Percentiles rank a stretch among this genome's conserved stretches.
These are phyloP conservation scores for Idaea aversata DNA, from an alignment of 2,888 invertebrate genomes.

Conservation along the genomic window DNA sequence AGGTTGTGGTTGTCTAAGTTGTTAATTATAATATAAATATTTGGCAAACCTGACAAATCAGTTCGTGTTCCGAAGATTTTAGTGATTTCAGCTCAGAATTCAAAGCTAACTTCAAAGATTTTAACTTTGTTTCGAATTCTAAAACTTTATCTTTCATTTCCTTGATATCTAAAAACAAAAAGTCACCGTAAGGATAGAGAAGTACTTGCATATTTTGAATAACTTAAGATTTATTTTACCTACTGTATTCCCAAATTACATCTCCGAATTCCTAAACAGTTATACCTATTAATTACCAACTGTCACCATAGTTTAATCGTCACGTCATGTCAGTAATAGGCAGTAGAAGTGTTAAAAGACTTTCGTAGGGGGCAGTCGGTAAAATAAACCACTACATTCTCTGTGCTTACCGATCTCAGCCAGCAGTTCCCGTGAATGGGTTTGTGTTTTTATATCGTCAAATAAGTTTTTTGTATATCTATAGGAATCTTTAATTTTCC, in stretches of 20 bases:
- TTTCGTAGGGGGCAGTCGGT: too few species aligned
- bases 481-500: constrained; percentile 41
- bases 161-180: constrained; percentile 52
- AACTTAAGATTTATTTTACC: too few species aligned
- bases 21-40: too few species aligned
- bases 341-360: too few species aligned
- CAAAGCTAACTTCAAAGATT: constrained; percentile 45
- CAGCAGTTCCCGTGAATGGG: constrained; percentile 41
- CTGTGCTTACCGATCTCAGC: constrained; percentile 42
- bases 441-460: constrained; percentile 53
- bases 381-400: neutral
- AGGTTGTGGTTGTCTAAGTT: too few species aligned
- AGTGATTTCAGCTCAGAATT: constrained; percentile 41
- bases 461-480: constrained; percentile 37
- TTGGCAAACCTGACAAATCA: constrained; percentile 45
- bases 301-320: too few species aligned
- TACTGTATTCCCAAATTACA: too few species aligned
- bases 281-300: too few species aligned
- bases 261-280: too few species aligned
- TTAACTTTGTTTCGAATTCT: constrained; percentile 55
- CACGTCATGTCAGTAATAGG: too few species aligned
- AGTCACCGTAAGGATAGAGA: too few species aligned
- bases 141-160: constrained; percentile 56
- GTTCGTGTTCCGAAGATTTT: constrained; percentile 38
- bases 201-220: too few species aligned